Evolutionary conservation across 1,140 invertebrate genomes (phyloP).

Genomic region (Macrobrachium nipponense): DNA sequence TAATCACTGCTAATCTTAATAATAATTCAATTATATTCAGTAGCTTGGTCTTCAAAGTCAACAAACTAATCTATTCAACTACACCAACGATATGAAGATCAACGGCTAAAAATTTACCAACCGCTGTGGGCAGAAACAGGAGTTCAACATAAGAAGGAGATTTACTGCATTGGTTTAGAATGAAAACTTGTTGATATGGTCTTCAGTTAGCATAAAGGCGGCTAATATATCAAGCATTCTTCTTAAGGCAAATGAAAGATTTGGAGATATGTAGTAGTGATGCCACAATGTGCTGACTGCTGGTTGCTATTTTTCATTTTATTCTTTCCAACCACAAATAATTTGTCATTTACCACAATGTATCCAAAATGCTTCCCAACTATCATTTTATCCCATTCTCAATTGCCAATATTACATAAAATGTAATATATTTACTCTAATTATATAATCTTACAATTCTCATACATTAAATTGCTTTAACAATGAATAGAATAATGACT

Average conservation of each 20-base stretch:
- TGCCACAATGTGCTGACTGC: too few relatives aligned
- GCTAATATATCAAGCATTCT: not conserved
- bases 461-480: too few relatives aligned
- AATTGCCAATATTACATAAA: too few relatives aligned
- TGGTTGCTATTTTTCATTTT: too few relatives aligned
- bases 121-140: constrained; percentile 51
- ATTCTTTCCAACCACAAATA: too few relatives aligned
- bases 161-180: constrained; percentile 17
- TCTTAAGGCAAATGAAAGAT: not conserved
- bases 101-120: constrained; percentile 59
- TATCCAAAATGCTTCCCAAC: too few relatives aligned
- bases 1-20: constrained; percentile 29
- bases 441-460: too few relatives aligned
- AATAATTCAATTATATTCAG: constrained; percentile 26
- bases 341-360: too few relatives aligned
- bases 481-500: too few relatives aligned
- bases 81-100: constrained; percentile 60
- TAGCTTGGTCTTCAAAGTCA: constrained; percentile 61
- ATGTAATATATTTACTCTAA: too few relatives aligned
- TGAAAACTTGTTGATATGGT: not conserved
- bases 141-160: constrained; percentile 24
- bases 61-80: constrained; percentile 57
- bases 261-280: too few relatives aligned
- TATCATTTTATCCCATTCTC: too few relatives aligned
- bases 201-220: not conserved